Conservation (phyloP, 2,888 invertebrate species). For the Adelphocoris suturalis region DNA sequence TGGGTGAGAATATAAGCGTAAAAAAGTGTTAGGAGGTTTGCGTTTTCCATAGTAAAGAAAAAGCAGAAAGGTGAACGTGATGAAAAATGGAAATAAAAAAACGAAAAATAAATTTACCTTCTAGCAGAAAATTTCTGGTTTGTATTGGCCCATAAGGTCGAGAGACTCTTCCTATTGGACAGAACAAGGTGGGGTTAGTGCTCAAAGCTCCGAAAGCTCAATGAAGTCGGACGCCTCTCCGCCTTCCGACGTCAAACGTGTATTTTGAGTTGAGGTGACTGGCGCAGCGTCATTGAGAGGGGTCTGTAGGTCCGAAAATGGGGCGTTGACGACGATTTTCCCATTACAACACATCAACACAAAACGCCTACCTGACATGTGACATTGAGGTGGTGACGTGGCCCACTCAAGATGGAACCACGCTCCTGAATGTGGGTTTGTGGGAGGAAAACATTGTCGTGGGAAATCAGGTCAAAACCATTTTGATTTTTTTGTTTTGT, state of each 20-base stretch:
- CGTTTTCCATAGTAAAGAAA: not conserved
- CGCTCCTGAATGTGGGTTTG: not conserved
- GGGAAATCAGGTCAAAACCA: no score
- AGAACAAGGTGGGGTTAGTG: conserved; percentile 75
- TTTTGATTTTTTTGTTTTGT: no score
- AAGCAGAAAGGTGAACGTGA: conserved; percentile 51
- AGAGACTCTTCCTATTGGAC: conserved; percentile 84
- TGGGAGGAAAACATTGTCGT: not conserved
- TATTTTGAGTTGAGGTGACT: conserved; percentile 21
- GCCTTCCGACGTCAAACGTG: conserved; percentile 11
- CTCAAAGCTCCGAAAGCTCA: conserved; percentile 71
- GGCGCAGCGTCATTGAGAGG: not conserved
- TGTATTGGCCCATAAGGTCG: conserved; percentile 89
- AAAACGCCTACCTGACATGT: not conserved
- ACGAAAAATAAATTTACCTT: conserved; percentile 81
- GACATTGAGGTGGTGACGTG: not conserved
- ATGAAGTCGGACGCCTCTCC: not conserved
- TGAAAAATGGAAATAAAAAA: conserved; percentile 53
- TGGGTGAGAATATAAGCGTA: conserved; percentile 9
- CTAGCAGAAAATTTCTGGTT: conserved; percentile 90
- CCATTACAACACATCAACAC: not conserved
- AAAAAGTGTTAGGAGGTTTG: not conserved
- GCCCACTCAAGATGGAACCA: not conserved
- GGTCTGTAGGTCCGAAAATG: not conserved
- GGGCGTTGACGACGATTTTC: conserved; percentile 30